Conservation (phyloP, 2,113 vertebrate species). For the Promerops cafer region DNA sequence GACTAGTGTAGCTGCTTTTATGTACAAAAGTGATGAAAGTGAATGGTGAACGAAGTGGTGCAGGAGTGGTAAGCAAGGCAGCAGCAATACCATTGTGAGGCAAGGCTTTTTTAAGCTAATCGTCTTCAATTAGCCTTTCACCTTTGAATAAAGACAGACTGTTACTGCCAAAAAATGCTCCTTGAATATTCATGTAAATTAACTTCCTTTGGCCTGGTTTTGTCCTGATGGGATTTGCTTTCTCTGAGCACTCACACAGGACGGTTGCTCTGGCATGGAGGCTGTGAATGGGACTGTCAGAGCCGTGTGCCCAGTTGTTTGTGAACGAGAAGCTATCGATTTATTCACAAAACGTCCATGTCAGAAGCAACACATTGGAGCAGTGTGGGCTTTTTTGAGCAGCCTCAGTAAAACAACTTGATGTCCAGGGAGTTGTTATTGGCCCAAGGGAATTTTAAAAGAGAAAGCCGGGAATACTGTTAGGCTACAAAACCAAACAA, state of each 20-base stretch:
- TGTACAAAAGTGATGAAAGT: neutral
- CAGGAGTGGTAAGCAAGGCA: neutral
- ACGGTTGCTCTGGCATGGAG: neutral
- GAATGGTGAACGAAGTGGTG: neutral
- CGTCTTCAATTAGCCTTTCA: slow-evolving; percentile 23
- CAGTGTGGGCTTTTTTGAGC: neutral
- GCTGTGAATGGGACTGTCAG: neutral
- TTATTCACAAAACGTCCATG: neutral
- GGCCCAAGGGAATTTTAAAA: neutral
- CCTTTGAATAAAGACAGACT: neutral
- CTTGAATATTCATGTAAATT: slow-evolving; percentile 34
- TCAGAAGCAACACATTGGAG: neutral
- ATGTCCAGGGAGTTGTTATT: neutral
- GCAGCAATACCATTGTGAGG: neutral
- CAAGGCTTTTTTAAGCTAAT: neutral
- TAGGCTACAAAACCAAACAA: neutral
- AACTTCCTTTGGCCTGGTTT: neutral
- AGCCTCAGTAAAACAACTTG: neutral
- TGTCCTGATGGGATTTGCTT: neutral
- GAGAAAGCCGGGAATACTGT: neutral
- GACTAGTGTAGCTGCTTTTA: neutral
- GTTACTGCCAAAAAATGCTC: neutral
- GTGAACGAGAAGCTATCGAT: neutral
- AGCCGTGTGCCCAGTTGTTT: neutral
- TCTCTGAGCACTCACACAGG: neutral